A percentile compares a stretch with the other conserved stretches of the same genome.
Evolutionary conservation across 2,888 invertebrate species (phyloP).

Genomic region (Drosophila austrosaltans): DNA sequence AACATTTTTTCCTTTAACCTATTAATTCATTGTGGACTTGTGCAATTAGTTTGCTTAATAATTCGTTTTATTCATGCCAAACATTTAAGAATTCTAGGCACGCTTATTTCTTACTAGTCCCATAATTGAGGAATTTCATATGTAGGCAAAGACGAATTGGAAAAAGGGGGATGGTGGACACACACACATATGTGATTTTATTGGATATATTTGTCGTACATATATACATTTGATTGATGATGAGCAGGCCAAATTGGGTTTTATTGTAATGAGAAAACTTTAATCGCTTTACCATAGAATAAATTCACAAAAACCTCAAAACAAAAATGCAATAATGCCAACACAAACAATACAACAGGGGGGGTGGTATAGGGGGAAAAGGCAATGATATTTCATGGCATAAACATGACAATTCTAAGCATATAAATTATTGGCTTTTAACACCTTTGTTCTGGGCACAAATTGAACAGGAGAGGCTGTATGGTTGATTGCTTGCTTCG

Average conservation of each 20-base stretch:
- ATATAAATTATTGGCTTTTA: slow-evolving; percentile 81
- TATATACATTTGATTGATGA: slow-evolving; percentile 51
- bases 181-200: slow-evolving; percentile 50
- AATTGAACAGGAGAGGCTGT: slow-evolving; percentile 32
- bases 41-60: slow-evolving; percentile 72
- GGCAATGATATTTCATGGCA: slow-evolving; percentile 24
- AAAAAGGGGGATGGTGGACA: slow-evolving; percentile 25
- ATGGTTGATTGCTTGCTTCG: slow-evolving; percentile 5
- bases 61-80: slow-evolving; percentile 38
- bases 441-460: slow-evolving; percentile 58
- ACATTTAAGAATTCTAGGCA: slow-evolving; percentile 33
- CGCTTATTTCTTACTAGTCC: slow-evolving; percentile 14
- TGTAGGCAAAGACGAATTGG: background rate
- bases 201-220: slow-evolving; percentile 29
- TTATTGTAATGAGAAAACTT: slow-evolving; percentile 28
- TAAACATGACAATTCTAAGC: slow-evolving; percentile 63
- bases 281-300: slow-evolving; percentile 32
- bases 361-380: background rate
- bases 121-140: slow-evolving; percentile 49
- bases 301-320: slow-evolving; percentile 39
- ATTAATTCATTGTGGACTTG: slow-evolving; percentile 51
- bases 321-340: slow-evolving; percentile 11
- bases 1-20: background rate
- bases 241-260: background rate
- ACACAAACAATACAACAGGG: background rate